phyloP scores from a whole-genome alignment of 1,140 invertebrate species.

The Drosophila fuyamai region DNA sequence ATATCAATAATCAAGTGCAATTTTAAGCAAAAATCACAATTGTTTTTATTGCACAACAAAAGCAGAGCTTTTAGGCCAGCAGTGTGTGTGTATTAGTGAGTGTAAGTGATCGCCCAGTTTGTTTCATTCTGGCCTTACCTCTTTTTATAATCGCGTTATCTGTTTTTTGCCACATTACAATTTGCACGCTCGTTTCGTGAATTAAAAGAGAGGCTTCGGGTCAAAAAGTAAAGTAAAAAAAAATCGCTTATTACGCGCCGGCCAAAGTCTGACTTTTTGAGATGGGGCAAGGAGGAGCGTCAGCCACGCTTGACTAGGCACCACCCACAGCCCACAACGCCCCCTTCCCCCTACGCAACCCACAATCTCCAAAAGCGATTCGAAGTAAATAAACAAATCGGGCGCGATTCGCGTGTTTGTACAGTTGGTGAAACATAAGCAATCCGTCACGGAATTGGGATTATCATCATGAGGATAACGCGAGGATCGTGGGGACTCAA shows the following conservation, averaged over 20 bases:
- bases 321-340: conserved; percentile 5
- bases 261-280: conserved; percentile 44
- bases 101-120: conserved; percentile 39
- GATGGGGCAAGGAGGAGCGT: conserved; percentile 49
- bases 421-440: conserved; percentile 41
- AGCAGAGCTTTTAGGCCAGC: conserved; percentile 31
- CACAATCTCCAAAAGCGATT: background rate
- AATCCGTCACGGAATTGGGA: conserved; percentile 17
- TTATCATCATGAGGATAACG: conserved; percentile 27
- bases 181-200: conserved; percentile 17
- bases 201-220: conserved; percentile 6
- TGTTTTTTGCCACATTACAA: conserved; percentile 24
- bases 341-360: background rate
- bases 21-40: conserved; percentile 11
- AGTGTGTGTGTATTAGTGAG: conserved; percentile 13
- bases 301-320: conserved; percentile 43
- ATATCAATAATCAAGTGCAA: conserved; percentile 12
- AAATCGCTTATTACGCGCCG: conserved; percentile 22
- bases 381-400: conserved; percentile 45
- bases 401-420: conserved; percentile 26
- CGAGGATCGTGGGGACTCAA: conserved; percentile 1
- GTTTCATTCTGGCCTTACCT: conserved; percentile 15
- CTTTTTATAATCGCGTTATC: conserved; percentile 27
- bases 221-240: conserved; percentile 8
- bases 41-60: conserved; percentile 25